Percentiles rank a stretch among this genome's conserved stretches.
Evolutionary conservation across 1,140 invertebrate genomes (phyloP).

Genomic region (Probaryconus sp.): DNA sequence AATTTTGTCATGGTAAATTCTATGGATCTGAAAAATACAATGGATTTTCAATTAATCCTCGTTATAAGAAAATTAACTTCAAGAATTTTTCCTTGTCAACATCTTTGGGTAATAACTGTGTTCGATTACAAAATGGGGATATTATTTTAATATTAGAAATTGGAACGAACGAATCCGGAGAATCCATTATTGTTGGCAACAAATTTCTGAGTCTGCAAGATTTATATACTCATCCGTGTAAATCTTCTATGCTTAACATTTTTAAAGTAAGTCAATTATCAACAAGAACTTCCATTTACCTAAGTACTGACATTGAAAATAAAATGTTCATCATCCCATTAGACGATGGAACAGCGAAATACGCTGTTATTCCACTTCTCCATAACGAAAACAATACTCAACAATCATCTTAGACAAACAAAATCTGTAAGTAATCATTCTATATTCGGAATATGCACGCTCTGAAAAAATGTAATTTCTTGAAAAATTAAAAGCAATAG

Average conservation of each 20-base stretch:
- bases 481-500: too few relatives aligned
- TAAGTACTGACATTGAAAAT: background rate
- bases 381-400: background rate
- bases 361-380: background rate
- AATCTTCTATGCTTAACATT: background rate
- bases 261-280: background rate
- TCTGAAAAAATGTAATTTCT: too few relatives aligned
- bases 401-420: too few relatives aligned
- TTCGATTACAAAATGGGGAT: background rate
- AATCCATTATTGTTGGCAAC: background rate
- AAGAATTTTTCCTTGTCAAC: background rate
- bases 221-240: constrained; percentile 5
- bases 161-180: background rate
- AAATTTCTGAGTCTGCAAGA: background rate
- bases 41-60: too few relatives aligned
- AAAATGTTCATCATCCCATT: background rate
- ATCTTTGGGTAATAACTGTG: background rate
- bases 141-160: background rate
- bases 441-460: too few relatives aligned
- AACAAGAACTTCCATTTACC: background rate
- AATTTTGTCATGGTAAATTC: too few relatives aligned
- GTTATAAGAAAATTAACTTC: too few relatives aligned
- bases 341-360: background rate
- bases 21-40: too few relatives aligned
- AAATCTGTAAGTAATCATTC: too few relatives aligned